These are phyloP conservation scores for Teleogryllus oceanicus DNA, from an alignment of 2,888 invertebrate genomes.

Conservation along the genomic window DNA sequence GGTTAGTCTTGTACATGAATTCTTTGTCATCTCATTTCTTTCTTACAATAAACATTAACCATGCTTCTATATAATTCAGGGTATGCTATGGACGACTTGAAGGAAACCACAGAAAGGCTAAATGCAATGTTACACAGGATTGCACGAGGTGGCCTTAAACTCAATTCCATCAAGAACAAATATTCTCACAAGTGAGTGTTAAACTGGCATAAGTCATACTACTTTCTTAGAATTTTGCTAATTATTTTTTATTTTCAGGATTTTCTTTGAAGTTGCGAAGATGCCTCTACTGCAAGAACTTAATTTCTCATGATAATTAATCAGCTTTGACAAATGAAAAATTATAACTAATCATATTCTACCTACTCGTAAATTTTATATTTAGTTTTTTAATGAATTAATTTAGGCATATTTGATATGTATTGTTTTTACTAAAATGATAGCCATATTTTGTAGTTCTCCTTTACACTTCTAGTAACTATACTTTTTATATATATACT, in stretches of 20 bases:
- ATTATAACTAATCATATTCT: not conserved
- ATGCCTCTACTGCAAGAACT: slow-evolving; percentile 56
- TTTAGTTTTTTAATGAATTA: not conserved
- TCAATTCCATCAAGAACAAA: slow-evolving; percentile 85
- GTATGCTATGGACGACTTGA: slow-evolving; percentile 71
- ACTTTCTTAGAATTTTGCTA: not conserved
- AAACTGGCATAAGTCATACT: too few species aligned
- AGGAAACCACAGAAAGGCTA: slow-evolving; percentile 64
- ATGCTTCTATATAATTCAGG: slow-evolving; percentile 51
- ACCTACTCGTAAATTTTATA: too few species aligned
- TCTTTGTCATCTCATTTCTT: slow-evolving; percentile 25
- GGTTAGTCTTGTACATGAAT: slow-evolving; percentile 48
- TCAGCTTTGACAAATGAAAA: slow-evolving; percentile 18
- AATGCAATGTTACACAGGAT: slow-evolving; percentile 75
- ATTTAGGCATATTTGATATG: not conserved
- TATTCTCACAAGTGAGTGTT: slow-evolving; percentile 78
- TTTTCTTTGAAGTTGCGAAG: slow-evolving; percentile 90
- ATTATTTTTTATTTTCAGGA: slow-evolving; percentile 50
- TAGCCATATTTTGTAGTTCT: not conserved
- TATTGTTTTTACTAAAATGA: not conserved
- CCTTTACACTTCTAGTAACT: slow-evolving; percentile 4
- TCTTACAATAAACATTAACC: slow-evolving; percentile 23
- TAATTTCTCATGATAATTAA: too few species aligned
- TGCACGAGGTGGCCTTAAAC: slow-evolving; percentile 65
- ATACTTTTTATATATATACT: not conserved